Base-by-base conservation (phyloP, 2,888 invertebrate genomes). In the Phragmatobia fuliginosa region DNA sequence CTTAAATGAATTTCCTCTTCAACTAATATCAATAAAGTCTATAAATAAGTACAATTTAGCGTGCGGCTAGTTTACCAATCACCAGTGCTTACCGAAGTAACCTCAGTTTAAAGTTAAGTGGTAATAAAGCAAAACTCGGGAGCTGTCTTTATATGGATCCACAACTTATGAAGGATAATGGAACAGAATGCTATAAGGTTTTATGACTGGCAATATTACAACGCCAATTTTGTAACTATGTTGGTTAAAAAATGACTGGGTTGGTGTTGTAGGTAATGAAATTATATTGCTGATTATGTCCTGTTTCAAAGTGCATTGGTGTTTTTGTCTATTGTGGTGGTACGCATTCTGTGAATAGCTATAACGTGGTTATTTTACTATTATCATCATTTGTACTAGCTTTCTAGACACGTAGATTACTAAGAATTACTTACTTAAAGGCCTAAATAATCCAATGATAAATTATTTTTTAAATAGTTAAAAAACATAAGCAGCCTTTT, bases 91-190 rank as follows among this genome's bases (percentile, higher is more conserved):
- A 84, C 82, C 77, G 83, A 63, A 70, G 71, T 73, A 83, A 82
- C 78, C 83, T 81, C 80, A 83, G 79, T 77, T 83, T 83, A 81
- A 86, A 85, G 78, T 83, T 89, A 91, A 92, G 88, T 88, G 92
- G 85, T 84, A 86, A 86, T 93, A 92, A 92, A 91, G 78, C 85
- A 89, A 85, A 81, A 83, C 82, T 83, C 89, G 79, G 87, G 85
- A 87, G 88, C 87, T 84, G 88, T 88, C 85, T 72, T 83, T 90
- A 88, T 88, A 90, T 89, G 90, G 88, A 86, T 82, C 81, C 84
- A 81, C 82, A 81, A 83, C 89, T 90, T 89, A 90, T 91, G 91
- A 91, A 89, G 90, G 86, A 91, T 93, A 93, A 93, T 93, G 92
- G 90, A 87, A 88, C 85, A 81, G 80, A 79, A 79, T 73, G 84